Base-by-base conservation (phyloP, 2,888 invertebrate species). In the Pristionchus fissidentatus region DNA sequence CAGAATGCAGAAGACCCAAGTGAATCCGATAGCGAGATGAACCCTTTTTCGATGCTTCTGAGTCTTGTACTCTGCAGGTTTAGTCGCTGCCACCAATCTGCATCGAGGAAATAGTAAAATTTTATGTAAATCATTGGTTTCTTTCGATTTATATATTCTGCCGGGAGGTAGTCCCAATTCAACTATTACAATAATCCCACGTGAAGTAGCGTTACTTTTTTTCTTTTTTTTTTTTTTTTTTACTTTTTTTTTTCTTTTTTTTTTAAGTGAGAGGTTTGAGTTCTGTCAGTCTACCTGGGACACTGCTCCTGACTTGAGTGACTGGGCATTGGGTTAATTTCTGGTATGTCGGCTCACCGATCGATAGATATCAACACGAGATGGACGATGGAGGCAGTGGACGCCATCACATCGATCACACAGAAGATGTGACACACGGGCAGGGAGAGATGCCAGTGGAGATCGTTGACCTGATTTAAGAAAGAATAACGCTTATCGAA, bases 11-110 rank as follows among this genome's bases (percentile, higher is more conserved):
- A 92, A 92, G 22, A 89, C 66, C 92, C 92, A 92, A 13, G 91
- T 87, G 81, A 90, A 85, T 0, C 85, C 88, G 38, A 92, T 92
- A 5, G 92, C 89, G 15, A 43, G 43, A 84, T 92, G 91, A 22
- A 92, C 91, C 60, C 92, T 86, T 84, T 86, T 86, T 78, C 88
- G 86, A 84, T 92, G 92, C 83, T 90, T 91, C 77, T 87, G 79
- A 1, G 92, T 92, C 78, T 92, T 91, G 88, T 92, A 92, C 73
- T 92, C 92, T 41, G 91, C 91, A 22, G 92, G 92, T 84, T 90
- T 92, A 19, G 92, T 92, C 1, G 92, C 92, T 10, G 92, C 92
- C 0, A 92, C 91, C 62, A 92, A 85, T 84, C 91, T 91, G 41
- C 22, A 88, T 15, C 8, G n/a, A 3, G 15, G 15, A 3, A 52